Evolutionary conservation across 2,113 vertebrate species (phyloP), one percentile per base, ranked within the genome.

Genomic region (Ploceus nigricollis): DNA sequence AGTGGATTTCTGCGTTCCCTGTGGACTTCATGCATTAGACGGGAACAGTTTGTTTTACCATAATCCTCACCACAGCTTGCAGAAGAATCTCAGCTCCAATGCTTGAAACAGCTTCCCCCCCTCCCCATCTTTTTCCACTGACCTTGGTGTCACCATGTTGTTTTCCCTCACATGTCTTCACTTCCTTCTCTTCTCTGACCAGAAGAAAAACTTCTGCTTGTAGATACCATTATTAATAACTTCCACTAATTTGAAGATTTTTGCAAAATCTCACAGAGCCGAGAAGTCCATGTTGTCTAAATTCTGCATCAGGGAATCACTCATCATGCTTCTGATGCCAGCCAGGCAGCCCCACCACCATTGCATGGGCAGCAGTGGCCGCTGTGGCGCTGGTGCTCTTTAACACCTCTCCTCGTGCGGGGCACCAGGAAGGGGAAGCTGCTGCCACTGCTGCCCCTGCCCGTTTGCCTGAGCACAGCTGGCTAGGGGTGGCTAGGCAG

Each of bases 381-480:
- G 3, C 31, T 1, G 4, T 35, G 24, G 24, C 4, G 7, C 40
- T 45, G 33, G 42, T 1, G 3, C 6, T 30, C 3, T 35, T 45
- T 18, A 30, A 37, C 2, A 9, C 72, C 25, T 58, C 54, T 18
- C 15, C 23, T 22, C 6, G 5, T 30, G 33, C 0, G 1, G 11
- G 40, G 33, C 0, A 0, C 33, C 3, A 11, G 42, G 20, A 37
- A 30, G 25, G 25, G 33, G 25, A 37, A 30, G 19, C 19, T 44
- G 24, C 57, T 10, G 13, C 53, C 8, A 1, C 24, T 13, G 14
- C 19, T 13, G 6, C 25, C 42, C 25, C 42, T 58, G 11, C 20
- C n/a, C 54, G 58, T 76, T 28, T 0, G 2, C 42, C 44, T 33
- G 21, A 31, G 27, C 1, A 1, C 1, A 3, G 13, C 39, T n/a